Percentiles rank a stretch among this genome's conserved stretches.
Conservation (phyloP, 2,797 vertebrate genomes). For the Buceros bicornis region DNA sequence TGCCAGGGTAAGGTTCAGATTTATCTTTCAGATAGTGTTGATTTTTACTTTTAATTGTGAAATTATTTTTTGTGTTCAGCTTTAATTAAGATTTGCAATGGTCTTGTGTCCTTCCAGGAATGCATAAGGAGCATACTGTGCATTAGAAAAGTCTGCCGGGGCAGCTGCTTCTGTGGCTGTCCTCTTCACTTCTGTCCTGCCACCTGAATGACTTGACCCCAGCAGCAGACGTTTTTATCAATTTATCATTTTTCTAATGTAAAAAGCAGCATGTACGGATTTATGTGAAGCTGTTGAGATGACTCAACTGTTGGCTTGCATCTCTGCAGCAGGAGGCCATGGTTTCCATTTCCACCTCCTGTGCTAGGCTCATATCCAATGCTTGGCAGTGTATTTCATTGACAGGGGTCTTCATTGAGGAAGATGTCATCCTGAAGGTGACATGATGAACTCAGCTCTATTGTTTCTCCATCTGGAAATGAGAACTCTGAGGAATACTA, state of each 20-base stretch:
- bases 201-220: neutral
- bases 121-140: neutral
- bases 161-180: neutral
- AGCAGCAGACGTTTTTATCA: neutral
- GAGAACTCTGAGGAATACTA: neutral
- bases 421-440: slow-evolving; percentile 47
- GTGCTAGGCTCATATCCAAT: slow-evolving; percentile 36
- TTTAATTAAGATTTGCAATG: neutral
- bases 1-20: neutral
- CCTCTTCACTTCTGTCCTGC: neutral
- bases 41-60: neutral
- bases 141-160: neutral
- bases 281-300: slow-evolving; percentile 6
- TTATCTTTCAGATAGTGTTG: neutral
- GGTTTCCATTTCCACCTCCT: slow-evolving; percentile 44
- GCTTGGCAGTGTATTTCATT: slow-evolving; percentile 23
- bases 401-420: neutral
- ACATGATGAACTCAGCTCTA: slow-evolving; percentile 19
- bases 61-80: neutral
- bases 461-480: slow-evolving; percentile 45
- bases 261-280: neutral
- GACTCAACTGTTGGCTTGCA: slow-evolving; percentile 48
- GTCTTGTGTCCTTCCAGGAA: neutral
- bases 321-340: slow-evolving; percentile 52
- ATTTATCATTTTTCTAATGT: neutral